These are phyloP conservation scores for Catamblyrhynchus diadema DNA, from an alignment of 2,797 vertebrate genomes.

Conservation along the genomic window DNA sequence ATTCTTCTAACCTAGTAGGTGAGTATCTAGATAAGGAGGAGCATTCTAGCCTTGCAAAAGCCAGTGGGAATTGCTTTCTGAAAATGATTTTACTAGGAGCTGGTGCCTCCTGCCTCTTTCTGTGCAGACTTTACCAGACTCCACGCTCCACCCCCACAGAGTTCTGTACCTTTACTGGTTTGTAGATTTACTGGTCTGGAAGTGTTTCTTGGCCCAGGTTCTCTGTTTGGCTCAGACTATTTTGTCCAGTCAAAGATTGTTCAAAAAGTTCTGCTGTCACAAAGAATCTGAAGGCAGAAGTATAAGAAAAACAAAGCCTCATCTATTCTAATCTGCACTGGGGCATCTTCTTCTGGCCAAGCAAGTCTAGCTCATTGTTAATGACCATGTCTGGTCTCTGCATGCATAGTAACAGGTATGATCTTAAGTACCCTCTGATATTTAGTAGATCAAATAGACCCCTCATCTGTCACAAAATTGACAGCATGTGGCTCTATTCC, in stretches of 20 bases:
- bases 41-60: neutral
- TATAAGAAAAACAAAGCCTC: neutral
- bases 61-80: neutral
- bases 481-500: neutral
- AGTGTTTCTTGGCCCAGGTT: neutral
- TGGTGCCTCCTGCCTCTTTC: neutral
- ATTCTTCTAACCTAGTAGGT: neutral
- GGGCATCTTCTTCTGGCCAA: neutral
- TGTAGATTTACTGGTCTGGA: neutral
- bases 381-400: neutral
- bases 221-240: neutral
- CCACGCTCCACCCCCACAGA: rapidly evolving
- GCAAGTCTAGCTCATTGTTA: neutral
- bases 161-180: neutral
- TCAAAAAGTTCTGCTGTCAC: neutral
- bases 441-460: neutral
- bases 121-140: neutral
- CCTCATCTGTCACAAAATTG: neutral
- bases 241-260: neutral
- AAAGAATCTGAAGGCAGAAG: neutral
- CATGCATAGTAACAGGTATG: neutral
- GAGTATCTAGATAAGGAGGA: neutral
- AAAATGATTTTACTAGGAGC: neutral
- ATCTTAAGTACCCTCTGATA: neutral
- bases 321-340: neutral